These are phyloP conservation scores for Caranx melampygus DNA, from an alignment of 2,113 vertebrate genomes.

Conservation along the genomic window DNA sequence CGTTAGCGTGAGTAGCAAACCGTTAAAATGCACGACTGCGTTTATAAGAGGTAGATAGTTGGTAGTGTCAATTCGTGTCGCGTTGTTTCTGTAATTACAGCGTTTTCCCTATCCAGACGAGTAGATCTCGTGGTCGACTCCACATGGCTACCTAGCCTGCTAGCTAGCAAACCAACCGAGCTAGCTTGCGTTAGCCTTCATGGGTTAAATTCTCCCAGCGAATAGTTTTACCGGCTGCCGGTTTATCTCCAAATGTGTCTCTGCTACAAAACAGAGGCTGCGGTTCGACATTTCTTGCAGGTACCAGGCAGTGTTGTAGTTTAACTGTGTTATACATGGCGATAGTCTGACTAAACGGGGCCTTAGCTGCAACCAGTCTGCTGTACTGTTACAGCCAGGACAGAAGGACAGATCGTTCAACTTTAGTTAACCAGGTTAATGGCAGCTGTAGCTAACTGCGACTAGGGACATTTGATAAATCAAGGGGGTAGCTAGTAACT, in stretches of 20 bases:
- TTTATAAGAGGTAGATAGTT: accelerated
- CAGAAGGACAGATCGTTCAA: constrained; percentile 7
- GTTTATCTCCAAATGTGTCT: background rate
- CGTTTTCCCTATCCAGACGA: background rate
- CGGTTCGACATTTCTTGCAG: background rate
- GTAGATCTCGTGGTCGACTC: constrained; percentile 57
- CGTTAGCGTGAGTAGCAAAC: constrained; percentile 68
- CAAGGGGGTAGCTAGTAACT: background rate
- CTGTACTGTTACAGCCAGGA: constrained; percentile 2
- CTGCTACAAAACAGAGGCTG: background rate
- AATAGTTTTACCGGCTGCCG: constrained; percentile 6
- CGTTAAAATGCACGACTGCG: accelerated
- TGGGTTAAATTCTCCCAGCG: constrained; percentile 33
- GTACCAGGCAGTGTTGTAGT: background rate
- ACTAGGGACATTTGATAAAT: background rate
- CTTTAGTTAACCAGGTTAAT: background rate
- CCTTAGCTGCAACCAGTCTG: constrained; percentile 46
- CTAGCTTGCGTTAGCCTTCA: constrained; percentile 47
- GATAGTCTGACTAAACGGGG: constrained; percentile 40
- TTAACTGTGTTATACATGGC: background rate
- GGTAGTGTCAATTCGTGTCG: accelerated
- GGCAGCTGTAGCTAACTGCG: background rate
- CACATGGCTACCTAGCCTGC: constrained; percentile 75
- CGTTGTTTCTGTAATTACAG: accelerated
- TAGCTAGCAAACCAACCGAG: constrained; percentile 44